Conservation (phyloP, 1,140 invertebrate species). For the Goniozus legneri region DNA sequence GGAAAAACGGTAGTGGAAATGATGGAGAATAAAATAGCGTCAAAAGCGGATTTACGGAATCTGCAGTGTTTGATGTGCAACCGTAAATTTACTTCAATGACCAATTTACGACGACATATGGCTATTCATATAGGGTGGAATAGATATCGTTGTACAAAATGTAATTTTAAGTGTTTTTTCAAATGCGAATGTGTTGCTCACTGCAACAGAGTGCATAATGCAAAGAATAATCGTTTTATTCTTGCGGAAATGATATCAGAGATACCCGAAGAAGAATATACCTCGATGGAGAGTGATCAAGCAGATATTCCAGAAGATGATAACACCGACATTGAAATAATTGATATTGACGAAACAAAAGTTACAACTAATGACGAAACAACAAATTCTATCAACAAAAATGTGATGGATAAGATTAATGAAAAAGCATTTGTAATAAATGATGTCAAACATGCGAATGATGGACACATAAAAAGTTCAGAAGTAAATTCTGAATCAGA, state of each 20-base stretch:
- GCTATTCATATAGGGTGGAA: constrained; percentile 49
- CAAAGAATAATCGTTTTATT: constrained; percentile 27
- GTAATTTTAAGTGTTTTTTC: constrained; percentile 44
- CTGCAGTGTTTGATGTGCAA: constrained; percentile 44
- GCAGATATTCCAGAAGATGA: constrained; percentile 2
- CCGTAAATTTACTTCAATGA: constrained; percentile 34
- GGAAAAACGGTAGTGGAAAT: too few relatives aligned
- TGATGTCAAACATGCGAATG: neutral
- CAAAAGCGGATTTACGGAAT: constrained; percentile 27
- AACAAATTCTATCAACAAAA: neutral
- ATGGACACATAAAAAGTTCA: neutral
- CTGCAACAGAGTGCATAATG: constrained; percentile 39
- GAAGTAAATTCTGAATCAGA: neutral
- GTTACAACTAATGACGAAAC: neutral
- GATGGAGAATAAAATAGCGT: constrained; percentile 24
- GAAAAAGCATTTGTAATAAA: neutral
- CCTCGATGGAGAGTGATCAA: neutral
- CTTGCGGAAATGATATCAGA: constrained; percentile 33
- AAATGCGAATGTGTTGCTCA: constrained; percentile 45
- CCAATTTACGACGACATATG: constrained; percentile 45
- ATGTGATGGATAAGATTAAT: neutral
- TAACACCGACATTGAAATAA: neutral
- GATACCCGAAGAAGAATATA: constrained; percentile 26
- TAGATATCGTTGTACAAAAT: constrained; percentile 46
- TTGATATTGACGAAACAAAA: too few relatives aligned